Evolutionary conservation across 2,797 vertebrate genomes (phyloP).

Genomic region (Meda fulgida): DNA sequence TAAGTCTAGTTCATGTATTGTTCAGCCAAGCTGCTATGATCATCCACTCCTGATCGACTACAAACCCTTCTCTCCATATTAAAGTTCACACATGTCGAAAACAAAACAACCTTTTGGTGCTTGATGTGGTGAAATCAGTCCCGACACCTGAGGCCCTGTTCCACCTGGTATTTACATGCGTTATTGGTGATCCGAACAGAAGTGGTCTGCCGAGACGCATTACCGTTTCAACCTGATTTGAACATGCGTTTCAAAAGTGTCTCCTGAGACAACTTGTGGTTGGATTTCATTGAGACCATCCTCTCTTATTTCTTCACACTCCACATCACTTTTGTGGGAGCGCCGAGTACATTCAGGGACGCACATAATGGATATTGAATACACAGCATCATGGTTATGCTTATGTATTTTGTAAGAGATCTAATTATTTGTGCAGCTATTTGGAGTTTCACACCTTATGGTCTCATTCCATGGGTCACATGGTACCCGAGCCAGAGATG

Average conservation of each 20-base stretch:
- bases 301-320: background rate
- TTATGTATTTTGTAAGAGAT: background rate
- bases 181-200: background rate
- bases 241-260: background rate
- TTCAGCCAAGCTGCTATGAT: background rate
- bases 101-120: background rate
- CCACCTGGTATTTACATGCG: background rate
- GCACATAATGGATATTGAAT: background rate
- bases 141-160: conserved; percentile 5
- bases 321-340: background rate
- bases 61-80: conserved; percentile 20
- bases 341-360: background rate
- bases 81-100: conserved; percentile 31
- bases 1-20: background rate
- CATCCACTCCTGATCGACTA: background rate
- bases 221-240: background rate
- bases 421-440: background rate
- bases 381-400: background rate
- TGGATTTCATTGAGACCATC: background rate
- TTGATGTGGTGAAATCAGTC: background rate
- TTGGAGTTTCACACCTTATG: too few relatives aligned
- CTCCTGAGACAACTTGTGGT: background rate
- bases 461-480: too few relatives aligned
- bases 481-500: too few relatives aligned
- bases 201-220: background rate